phyloP scores from a whole-genome alignment of 1,140 invertebrate genomes.

The Bombus consobrinus region DNA sequence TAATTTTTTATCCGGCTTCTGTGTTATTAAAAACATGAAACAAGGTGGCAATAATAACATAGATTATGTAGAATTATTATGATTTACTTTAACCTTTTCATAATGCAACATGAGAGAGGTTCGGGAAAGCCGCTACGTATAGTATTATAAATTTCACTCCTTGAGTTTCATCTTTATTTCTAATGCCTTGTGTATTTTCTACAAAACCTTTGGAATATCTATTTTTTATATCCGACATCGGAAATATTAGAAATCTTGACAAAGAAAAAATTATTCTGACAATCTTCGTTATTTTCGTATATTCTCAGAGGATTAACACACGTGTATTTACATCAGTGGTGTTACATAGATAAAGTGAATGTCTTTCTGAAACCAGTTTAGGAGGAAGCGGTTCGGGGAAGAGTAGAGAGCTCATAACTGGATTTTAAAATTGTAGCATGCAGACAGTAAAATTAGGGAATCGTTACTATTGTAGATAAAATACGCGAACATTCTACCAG shows the following conservation, averaged over 20 bases:
- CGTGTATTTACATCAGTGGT: neutral
- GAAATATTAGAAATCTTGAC: neutral
- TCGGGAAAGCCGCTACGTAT: neutral
- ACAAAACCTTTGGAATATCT: too few relatives aligned
- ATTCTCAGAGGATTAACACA: neutral
- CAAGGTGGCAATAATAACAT: neutral
- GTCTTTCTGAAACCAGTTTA: neutral
- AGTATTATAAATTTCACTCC: neutral
- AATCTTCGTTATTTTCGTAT: neutral
- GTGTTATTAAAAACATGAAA: slow-evolving; percentile 8
- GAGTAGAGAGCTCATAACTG: neutral
- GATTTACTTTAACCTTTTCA: neutral
- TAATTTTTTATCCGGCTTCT: neutral
- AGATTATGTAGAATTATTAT: slow-evolving; percentile 9
- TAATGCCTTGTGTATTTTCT: too few relatives aligned
- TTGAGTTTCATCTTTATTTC: neutral
- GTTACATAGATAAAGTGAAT: neutral
- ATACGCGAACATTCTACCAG: slow-evolving; percentile 37
- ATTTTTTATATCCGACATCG: too few relatives aligned
- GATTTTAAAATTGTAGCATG: slow-evolving; percentile 1
- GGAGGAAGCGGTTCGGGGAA: neutral
- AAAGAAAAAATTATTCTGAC: neutral
- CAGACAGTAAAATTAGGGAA: neutral
- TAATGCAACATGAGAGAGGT: neutral
- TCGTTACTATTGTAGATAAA: neutral